Evolutionary conservation across 2,113 vertebrate species (phyloP), one percentile per base, ranked within the genome.

Genomic region (Melospiza georgiana): DNA sequence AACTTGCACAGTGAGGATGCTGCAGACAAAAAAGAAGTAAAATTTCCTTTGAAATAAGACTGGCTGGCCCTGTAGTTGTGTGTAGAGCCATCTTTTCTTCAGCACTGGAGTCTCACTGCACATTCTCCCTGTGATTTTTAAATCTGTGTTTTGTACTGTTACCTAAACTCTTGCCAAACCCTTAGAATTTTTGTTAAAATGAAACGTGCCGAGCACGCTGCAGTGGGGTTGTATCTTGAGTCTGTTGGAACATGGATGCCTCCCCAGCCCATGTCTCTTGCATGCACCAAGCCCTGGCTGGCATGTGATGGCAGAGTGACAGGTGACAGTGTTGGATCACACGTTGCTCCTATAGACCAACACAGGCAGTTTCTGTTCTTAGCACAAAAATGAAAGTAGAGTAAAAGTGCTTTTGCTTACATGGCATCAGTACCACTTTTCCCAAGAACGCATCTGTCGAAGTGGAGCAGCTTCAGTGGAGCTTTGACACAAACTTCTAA

Each of bases 321-420:
- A 71, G 59, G 39, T 89, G 43, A 84, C 19, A 21, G 22, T 39
- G 55, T 49, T 83, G 90, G 55, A 88, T 90, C 59, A 20, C 33
- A 39, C 1, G 0, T 44, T 88, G 37, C 73, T 92, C 43, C 48
- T 1, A 0, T 35, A 52, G 21, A 18, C 12, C 6, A 0, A 51
- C 1, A 2, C 23, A 67, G 27, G 43, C 48, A 41, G 8, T 48
- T 92, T 69, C 63, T 84, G 33, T 77, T 88, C 55, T 59, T 74
- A 39, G 33, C 65, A 57, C n/a, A 55, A 37, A 81, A 59, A 39
- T 57, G 31, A 30, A 92, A 55, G 31, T 46, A 35, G n/a, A 75
- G n/a, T 80, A 67, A 31, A 92, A 84, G 35, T 57, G 33, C 44
- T 69, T 46, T 86, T 92, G 67, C 68, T 63, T 30, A 33, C 61